Evolutionary conservation across 2,888 invertebrate genomes (phyloP), one percentile per base, ranked within the genome.

Genomic region (Cryptosula pallasiana): DNA sequence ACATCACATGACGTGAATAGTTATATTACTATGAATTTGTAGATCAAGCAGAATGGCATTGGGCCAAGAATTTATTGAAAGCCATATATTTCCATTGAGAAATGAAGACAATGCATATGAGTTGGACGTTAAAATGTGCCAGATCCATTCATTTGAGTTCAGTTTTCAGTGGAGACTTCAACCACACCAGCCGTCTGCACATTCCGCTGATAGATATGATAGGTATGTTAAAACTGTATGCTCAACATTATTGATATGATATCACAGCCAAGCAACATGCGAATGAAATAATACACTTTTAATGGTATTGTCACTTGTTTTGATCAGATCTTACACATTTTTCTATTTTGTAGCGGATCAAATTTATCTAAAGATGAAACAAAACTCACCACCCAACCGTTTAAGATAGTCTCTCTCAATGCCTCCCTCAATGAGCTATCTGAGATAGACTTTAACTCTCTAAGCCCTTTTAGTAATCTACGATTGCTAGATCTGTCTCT

Each of bases 121-220:
- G 69, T 76, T 82, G 2, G 80, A 81, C 71, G 74, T 82, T n/a
- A 80, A 80, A 73, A 82, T 82, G 82, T 80, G 81, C 73, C 80
- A 81, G 72, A 73, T 82, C 13, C 77, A 76, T 72, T 58, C 76
- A 20, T 72, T 82, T 5, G 74, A 73, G 5, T 82, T 77, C 75
- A 76, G 73, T n/a, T 82, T 82, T 73, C 45, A 73, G n/a, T 81
- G 82, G 82, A 79, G 78, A 69, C 75, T 78, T 72, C 79, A 80
- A 72, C 76, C 78, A 80, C 80, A n/a, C n/a, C n/a, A n/a, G n/a
- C n/a, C n/a, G n/a, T n/a, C n/a, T n/a, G n/a, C n/a, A n/a, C n/a
- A n/a, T n/a, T n/a, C n/a, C n/a, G n/a, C n/a, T n/a, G n/a, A n/a
- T n/a, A n/a, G n/a, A n/a, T n/a, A n/a, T n/a, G n/a, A n/a, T n/a